These are phyloP conservation scores for Nothobranchius furzeri DNA, from an alignment of 2,113 vertebrate genomes.

Conservation along the genomic window DNA sequence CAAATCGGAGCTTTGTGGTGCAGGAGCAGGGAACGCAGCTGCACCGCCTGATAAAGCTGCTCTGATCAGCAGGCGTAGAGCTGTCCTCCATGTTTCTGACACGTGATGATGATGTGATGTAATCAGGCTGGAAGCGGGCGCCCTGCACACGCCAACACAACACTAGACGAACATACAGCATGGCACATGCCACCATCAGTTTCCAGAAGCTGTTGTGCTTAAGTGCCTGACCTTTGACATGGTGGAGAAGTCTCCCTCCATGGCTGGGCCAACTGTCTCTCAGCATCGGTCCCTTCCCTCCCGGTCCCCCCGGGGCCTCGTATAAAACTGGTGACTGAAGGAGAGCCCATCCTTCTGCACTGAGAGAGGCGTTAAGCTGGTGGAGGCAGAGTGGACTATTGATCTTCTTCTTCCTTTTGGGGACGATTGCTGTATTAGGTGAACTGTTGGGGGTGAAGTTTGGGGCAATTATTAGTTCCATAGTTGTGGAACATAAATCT, in stretches of 20 bases:
- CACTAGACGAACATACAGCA: no score
- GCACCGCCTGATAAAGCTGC: conserved; percentile 12
- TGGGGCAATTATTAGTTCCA: conserved; percentile 65
- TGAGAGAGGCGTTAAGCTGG: conserved; percentile 77
- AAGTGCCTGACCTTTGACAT: no score
- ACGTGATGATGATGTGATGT: no score
- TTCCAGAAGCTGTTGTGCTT: no score
- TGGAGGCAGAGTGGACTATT: conserved; percentile 73
- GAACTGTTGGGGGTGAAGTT: conserved; percentile 48
- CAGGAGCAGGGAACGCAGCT: conserved; percentile 1
- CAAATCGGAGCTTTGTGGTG: conserved; percentile 13
- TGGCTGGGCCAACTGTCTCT: conserved; percentile 23
- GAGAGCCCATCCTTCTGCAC: conserved; percentile 66
- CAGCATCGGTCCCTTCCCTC: conserved; percentile 34
- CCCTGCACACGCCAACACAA: no score
- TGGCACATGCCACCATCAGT: no score
- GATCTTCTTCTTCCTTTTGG: conserved; percentile 59
- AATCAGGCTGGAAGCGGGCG: no score
- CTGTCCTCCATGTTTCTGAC: neutral
- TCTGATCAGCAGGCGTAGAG: conserved; percentile 18
- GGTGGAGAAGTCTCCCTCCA: conserved; percentile 2
- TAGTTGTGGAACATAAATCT: conserved; percentile 45
- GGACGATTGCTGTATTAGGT: conserved; percentile 33
- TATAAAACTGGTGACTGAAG: conserved; percentile 77
- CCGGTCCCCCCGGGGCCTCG: conserved; percentile 58